These are phyloP conservation scores for Ceyx cyanopectus DNA, from an alignment of 2,113 vertebrate species.

Conservation along the genomic window DNA sequence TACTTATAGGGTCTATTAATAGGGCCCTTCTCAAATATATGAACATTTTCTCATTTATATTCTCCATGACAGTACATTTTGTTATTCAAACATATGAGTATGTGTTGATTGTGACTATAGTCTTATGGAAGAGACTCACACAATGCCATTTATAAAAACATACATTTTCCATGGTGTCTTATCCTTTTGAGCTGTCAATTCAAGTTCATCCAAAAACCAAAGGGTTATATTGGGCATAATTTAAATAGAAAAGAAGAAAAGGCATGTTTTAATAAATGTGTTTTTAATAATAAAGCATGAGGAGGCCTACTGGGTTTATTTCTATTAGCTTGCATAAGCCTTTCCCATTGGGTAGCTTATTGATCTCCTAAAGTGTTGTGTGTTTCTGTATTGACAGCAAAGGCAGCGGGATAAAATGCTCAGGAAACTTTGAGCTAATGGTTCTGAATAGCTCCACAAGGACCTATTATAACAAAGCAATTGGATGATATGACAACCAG, in stretches of 20 bases:
- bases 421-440: neutral
- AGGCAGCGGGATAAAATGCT: slow-evolving; percentile 3
- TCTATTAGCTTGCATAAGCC: neutral
- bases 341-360: neutral
- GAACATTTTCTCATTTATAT: neutral
- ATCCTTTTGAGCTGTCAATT: neutral
- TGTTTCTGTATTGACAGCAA: neutral
- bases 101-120: neutral
- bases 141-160: neutral
- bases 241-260: neutral
- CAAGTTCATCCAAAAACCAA: slow-evolving; percentile 1
- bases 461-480: neutral
- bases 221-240: neutral
- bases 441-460: slow-evolving; percentile 16
- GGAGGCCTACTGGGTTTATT: neutral
- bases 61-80: neutral
- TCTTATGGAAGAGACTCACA: neutral
- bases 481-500: neutral
- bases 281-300: neutral
- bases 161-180: neutral
- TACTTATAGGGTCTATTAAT: neutral
- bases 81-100: neutral
- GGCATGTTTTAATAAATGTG: neutral
- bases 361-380: slow-evolving; percentile 3
- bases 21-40: neutral